Evolutionary conservation across 1,140 invertebrate species (phyloP), one percentile per base, ranked within the genome.

Genomic region (Procambarus virginalis): DNA sequence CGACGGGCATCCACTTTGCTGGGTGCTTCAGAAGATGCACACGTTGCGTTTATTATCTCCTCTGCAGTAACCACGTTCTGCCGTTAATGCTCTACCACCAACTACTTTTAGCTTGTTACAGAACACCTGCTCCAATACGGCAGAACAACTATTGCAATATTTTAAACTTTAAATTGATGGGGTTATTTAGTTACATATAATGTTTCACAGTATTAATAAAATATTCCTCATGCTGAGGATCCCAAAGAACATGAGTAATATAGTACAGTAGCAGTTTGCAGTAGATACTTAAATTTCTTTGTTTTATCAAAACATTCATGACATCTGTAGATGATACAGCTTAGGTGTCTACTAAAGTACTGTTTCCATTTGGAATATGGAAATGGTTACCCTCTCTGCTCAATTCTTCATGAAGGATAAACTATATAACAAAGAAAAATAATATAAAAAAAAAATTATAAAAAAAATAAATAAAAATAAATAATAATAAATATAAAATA

Each of bases 21-120:
- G 22, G 51, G 78, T 55, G 49, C 68, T 55, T 84, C 22, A 48
- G 76, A 70, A 84, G 48, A 34, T 34, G 34, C 34, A 75, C 51
- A 84, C 46, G 51, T 46, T 75, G 68, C 45, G 34, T 46, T 70
- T 34, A 51, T 75, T 84, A 84, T 68, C 76, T 68, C 76, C 12
- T 64, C 60, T 64, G 60, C 60, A 64, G 60, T 64, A 20, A 64
- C 17, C 17, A 64, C 17, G 17, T 64, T 20, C 20, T 20, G 46
- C 70, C 17, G 34, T 34, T 34, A 34, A 34, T 34, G 34, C 34
- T 20, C 34, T 46, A 48, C 58, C 51, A 51, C 14, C 68, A 60
- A 82, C 68, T 17, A 82, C 6, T 45, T 64, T 68, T 49, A 68
- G n/a, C 49, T 80, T 55, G 45, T 78, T n/a, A 78, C 20, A 78